Base-by-base conservation (phyloP, 2,113 vertebrate species). In the Psophia crepitans region DNA sequence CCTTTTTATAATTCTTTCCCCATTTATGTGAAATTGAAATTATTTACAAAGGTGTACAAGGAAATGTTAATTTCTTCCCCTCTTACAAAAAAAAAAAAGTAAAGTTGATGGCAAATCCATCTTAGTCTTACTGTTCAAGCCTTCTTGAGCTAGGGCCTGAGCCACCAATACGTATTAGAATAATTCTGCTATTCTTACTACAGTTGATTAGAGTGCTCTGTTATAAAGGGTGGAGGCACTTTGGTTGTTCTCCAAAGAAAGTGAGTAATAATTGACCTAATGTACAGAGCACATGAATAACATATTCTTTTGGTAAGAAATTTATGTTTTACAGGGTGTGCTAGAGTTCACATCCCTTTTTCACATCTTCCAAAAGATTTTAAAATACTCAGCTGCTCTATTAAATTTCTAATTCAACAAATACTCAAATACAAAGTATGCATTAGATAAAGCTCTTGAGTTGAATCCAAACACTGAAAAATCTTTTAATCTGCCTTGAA, bases 241-340 rank as follows among this genome's bases (percentile, higher is more conserved):
- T 98, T 98, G 98, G 98, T 98, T 92, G 58, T 75, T 93, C 80
- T 98, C 98, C 98, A 98, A 96, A 98, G 95, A 98, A 98, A 98
- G 97, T 98, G 98, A 98, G 97, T 98, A 98, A 98, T 97, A 98
- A 98, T 97, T 98, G 98, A 98, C 97, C 97, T 98, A 98, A 98
- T 98, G 97, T 98, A 98, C 98, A 98, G 97, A 98, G 96, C 96
- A 93, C 98, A 98, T 97, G 97, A 98, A 98, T 98, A 98, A 98
- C 97, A 97, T 98, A 98, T 97, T 98, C 97, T 98, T 97, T 97
- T 97, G 94, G 95, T 96, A 96, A 97, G 97, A 96, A 97, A 97
- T 96, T 97, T 95, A 97, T 97, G 94, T 96, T 98, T 98, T 98
- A 97, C 92, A 85, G 97, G 93, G 97, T 98, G 95, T 98, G 95